Percentiles rank a stretch among this genome's conserved stretches.
phyloP scores from a whole-genome alignment of 30 jellyfish, hydroid and myxozoan species.

The Rhopilema esculentum region DNA sequence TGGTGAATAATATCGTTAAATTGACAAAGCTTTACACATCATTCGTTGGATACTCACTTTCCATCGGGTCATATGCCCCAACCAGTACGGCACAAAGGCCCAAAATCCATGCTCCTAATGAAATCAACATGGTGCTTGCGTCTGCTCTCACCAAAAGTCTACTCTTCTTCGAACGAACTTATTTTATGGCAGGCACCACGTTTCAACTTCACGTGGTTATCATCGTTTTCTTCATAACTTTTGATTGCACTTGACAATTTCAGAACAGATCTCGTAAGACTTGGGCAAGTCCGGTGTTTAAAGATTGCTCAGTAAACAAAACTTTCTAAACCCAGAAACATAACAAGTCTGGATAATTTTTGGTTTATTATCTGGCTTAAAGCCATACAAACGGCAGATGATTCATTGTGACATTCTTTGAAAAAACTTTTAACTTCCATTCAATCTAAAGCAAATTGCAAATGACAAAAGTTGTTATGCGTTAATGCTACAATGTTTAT shows the following conservation, averaged over 20 bases:
- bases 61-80: slow-evolving; percentile 62
- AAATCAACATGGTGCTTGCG: slow-evolving; percentile 6
- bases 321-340: too few relatives aligned
- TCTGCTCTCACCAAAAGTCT: not conserved
- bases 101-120: not conserved
- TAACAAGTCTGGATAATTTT: too few relatives aligned
- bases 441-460: too few relatives aligned
- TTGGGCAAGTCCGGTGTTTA: not conserved
- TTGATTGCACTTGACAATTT: not conserved
- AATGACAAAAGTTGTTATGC: too few relatives aligned
- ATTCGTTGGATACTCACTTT: slow-evolving; percentile 46
- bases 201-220: slow-evolving; percentile 28
- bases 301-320: not conserved
- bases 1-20: too few relatives aligned
- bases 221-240: not conserved
- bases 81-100: slow-evolving; percentile 62
- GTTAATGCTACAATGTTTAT: too few relatives aligned
- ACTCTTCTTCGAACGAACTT: not conserved
- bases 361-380: too few relatives aligned
- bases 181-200: slow-evolving; percentile 13
- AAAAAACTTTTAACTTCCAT: too few relatives aligned
- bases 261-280: not conserved
- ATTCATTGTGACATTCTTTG: too few relatives aligned
- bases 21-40: too few relatives aligned
- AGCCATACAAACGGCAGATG: too few relatives aligned